Conservation (phyloP, 1,140 invertebrate species). For the Listronotus bonariensis region DNA sequence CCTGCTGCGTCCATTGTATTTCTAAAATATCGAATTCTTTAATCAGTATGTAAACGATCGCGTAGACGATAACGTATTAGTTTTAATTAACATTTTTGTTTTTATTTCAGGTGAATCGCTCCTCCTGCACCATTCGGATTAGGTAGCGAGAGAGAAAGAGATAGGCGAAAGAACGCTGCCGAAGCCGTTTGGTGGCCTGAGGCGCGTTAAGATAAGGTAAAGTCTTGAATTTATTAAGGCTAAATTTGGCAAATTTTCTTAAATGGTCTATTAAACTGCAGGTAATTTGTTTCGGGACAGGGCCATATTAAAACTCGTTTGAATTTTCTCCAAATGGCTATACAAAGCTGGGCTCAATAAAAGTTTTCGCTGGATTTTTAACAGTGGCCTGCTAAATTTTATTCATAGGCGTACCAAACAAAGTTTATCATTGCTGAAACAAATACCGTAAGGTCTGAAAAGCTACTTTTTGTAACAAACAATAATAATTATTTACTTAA, state of each 20-base stretch:
- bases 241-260: slow-evolving; percentile 54
- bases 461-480: too few relatives aligned
- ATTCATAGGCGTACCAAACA: too few relatives aligned
- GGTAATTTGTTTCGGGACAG: slow-evolving; percentile 52
- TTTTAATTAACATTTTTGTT: slow-evolving; percentile 39
- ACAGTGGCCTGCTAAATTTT: too few relatives aligned
- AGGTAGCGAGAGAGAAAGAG: slow-evolving; percentile 7
- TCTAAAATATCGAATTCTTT: too few relatives aligned
- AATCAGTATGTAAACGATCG: slow-evolving; percentile 4
- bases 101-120: slow-evolving; percentile 42
- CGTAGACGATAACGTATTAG: slow-evolving; percentile 21
- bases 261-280: slow-evolving; percentile 53
- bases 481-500: too few relatives aligned
- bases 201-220: slow-evolving; percentile 52
- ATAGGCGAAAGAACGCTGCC: neutral
- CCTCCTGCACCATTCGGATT: slow-evolving; percentile 18
- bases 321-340: slow-evolving; percentile 8
- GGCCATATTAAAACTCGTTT: slow-evolving; percentile 49
- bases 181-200: slow-evolving; percentile 26
- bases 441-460: too few relatives aligned
- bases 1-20: too few relatives aligned
- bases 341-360: too few relatives aligned
- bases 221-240: slow-evolving; percentile 53
- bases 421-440: too few relatives aligned
- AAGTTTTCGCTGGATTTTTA: too few relatives aligned